Evolutionary conservation across 2,888 invertebrate genomes (phyloP), one percentile per base, ranked within the genome.

Genomic region (Gasteruption jaculator): DNA sequence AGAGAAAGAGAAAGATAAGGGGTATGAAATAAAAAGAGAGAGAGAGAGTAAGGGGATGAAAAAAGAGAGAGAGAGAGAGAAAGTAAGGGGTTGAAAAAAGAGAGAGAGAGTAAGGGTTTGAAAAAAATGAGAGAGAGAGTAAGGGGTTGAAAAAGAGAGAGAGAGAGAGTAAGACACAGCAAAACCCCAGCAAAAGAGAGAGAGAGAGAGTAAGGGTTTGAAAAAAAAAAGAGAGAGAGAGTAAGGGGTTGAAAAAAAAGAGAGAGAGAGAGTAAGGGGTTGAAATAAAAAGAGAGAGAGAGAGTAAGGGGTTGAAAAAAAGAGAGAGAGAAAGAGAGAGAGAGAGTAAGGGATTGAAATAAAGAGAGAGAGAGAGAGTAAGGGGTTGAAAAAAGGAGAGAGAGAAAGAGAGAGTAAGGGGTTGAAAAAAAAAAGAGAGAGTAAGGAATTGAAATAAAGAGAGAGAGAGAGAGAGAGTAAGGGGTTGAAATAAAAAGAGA

Each of bases 271-370:
- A 15, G 16, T 8, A 16, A 20, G 16, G 3, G 16, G 19, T n/a
- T n/a, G n/a, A n/a, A n/a, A n/a, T n/a, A n/a, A n/a, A n/a, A 18
- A 3, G 18, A 10, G 32, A 20, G 32, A 18, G n/a, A 32, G 32
- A 16, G 18, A 7, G 18, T 10, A 32, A 16, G 8, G 18, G n/a
- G n/a, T n/a, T n/a, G n/a, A n/a, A 14, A 15, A 10, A 16, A 7
- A 3, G 5, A 18, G n/a, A 25, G 2, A 36, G 12, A 24, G 8
- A 22, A n/a, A 22, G 36, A 18, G 11, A 16, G 11, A 29, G 14
- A 38, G 21, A 20, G 20, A 38, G 21, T 11, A 12, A 46, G 41
- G 40, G 39, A 45, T 45, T 49, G 53, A 53, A 53, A 52, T 53
- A 53, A 53, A 44, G 5, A 12, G 27, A 27, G 27, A 27, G 27